Evolutionary conservation across 2,888 invertebrate species (phyloP).

Genomic region (Drosophila lutescens): DNA sequence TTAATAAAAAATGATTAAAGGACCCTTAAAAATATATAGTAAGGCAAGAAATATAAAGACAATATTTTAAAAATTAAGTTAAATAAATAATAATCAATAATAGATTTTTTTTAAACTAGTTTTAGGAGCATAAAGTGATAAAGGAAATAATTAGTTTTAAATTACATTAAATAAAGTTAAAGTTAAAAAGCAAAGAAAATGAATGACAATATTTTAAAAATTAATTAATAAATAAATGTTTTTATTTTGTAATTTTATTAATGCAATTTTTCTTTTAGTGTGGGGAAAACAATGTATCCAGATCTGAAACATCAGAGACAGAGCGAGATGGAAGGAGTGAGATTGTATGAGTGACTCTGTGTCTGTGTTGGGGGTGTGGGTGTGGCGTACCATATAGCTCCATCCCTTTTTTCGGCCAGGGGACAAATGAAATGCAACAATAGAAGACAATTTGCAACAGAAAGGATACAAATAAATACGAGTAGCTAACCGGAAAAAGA

Average conservation of each 20-base stretch:
- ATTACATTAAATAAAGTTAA: too few species aligned
- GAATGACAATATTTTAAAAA: background rate
- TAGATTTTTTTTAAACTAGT: too few species aligned
- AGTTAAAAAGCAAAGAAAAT: too few species aligned
- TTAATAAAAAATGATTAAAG: too few species aligned
- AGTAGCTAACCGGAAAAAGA: constrained; percentile 1
- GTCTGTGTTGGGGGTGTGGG: constrained; percentile 17
- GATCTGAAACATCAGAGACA: background rate
- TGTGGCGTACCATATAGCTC: constrained; percentile 23
- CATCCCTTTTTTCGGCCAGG: constrained; percentile 19
- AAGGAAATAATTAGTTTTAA: too few species aligned
- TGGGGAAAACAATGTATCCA: constrained; percentile 1
- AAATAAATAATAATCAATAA: background rate
- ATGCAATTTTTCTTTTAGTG: background rate
- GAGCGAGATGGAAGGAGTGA: background rate
- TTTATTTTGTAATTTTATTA: background rate
- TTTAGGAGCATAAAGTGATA: too few species aligned
- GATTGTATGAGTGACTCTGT: constrained; percentile 16
- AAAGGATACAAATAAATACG: constrained; percentile 17
- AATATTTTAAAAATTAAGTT: background rate
- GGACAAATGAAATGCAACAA: constrained; percentile 65
- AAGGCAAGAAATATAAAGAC: too few species aligned
- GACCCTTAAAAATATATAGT: too few species aligned
- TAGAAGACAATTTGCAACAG: constrained; percentile 29
- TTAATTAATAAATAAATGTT: background rate